Evolutionary conservation across 1,140 invertebrate genomes (phyloP).

Genomic region (Campodea augens): DNA sequence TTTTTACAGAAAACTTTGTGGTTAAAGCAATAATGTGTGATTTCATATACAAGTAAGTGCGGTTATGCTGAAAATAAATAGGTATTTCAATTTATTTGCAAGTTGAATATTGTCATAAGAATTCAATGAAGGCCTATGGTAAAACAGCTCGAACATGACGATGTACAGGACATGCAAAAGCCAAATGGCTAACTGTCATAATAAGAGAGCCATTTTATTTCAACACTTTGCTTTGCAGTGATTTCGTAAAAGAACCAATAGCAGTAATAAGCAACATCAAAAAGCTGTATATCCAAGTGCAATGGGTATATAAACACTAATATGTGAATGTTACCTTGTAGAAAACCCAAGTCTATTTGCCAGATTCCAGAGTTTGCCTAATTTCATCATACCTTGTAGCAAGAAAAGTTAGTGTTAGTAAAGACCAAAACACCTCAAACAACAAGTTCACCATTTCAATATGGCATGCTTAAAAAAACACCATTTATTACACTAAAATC

Average conservation of each 20-base stretch:
- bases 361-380: conserved; percentile 13
- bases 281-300: not conserved
- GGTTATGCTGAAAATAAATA: too few species aligned
- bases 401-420: conserved; percentile 3
- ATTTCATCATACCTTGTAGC: conserved; percentile 14
- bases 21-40: too few species aligned
- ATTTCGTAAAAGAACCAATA: not conserved
- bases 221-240: not conserved
- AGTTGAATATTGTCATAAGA: too few species aligned
- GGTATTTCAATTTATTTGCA: too few species aligned
- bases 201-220: conserved; percentile 7
- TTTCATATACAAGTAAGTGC: too few species aligned
- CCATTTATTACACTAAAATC: not conserved
- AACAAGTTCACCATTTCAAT: not conserved
- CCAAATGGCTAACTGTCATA: not conserved
- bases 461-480: not conserved
- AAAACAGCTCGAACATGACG: too few species aligned
- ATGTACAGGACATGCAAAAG: not conserved
- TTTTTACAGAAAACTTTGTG: too few species aligned
- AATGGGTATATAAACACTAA: not conserved
- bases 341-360: not conserved
- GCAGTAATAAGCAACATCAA: not conserved
- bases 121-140: too few species aligned
- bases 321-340: not conserved
- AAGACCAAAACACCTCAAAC: not conserved